Base-by-base conservation (phyloP, 2,113 vertebrate genomes). In the Aleadryas rufinucha region DNA sequence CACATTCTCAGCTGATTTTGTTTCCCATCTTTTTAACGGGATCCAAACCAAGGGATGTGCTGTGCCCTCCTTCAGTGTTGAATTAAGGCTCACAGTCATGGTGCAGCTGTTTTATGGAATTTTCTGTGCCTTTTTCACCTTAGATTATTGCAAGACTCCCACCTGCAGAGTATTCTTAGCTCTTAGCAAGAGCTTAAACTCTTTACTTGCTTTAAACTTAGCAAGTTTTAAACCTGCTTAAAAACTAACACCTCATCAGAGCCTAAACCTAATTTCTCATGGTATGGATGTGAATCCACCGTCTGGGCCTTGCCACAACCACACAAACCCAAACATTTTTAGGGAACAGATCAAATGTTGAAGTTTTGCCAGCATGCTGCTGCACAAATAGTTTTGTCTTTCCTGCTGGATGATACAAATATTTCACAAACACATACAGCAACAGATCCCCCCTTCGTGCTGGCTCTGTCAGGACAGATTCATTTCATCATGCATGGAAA, bases 401-500 rank as follows among this genome's bases (percentile, higher is more conserved):
- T 93, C 56, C 44, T 95, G 49, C 83, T 92, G 57, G 68, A 84
- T 49, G 26, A 59, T 16, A 49, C 26, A 88, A 92, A 59, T 56
- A 24, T 84, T 84, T 78, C 76, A 84, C 44, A 79, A 64, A 82
- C 39, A 65, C 1, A 0, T 54, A 52, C 52, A 7, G 56, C 63
- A 84, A n/a, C 52, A 54, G 21, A 90, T 45, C 61, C 31, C 84
- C 47, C 87, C 65, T 37, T 81, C 60, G 9, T 31, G 37, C 79
- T 70, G 14, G 37, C 52, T 81, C 53, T 84, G 37, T 26, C 88
- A 84, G 85, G 68, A 83, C 59, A 93, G 79, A 87, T 78, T 81
- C 76, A 75, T 94, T 94, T 93, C 56, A 72, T 90, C 72, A 97
- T 70, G 93, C 95, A 89, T 87, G 88, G 90, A 96, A 96, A 96